Evolutionary conservation across 2,797 vertebrate species (phyloP).

Genomic region (Octomys mimax): DNA sequence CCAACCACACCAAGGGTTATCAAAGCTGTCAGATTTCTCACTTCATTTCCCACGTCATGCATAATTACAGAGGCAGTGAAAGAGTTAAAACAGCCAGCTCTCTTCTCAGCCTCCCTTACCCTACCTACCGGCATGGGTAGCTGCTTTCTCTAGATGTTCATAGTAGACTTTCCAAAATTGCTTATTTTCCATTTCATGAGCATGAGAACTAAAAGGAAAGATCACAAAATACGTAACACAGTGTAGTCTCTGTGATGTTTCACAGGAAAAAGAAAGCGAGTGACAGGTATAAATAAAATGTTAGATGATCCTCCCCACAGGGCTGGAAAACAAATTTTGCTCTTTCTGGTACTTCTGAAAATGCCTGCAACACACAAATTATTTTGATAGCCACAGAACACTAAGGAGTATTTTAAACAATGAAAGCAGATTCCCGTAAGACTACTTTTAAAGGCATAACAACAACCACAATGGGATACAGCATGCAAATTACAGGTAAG

Average conservation of each 20-base stretch:
- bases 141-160: conserved; percentile 96
- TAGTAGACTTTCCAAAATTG: conserved; percentile 96
- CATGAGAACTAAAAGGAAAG: conserved; percentile 92
- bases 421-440: not conserved
- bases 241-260: not conserved
- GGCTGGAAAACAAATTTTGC: not conserved
- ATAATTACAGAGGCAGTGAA: not conserved
- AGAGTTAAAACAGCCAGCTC: not conserved
- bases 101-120: too few species aligned
- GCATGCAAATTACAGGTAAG: not conserved
- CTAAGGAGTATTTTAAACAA: not conserved
- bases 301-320: not conserved
- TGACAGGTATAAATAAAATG: conserved; percentile 44
- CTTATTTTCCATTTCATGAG: conserved; percentile 97
- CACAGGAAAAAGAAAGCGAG: not conserved
- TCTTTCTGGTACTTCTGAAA: conserved; percentile 47
- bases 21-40: not conserved
- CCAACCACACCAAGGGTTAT: not conserved
- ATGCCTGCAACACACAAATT: not conserved
- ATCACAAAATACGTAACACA: conserved; percentile 60
- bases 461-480: not conserved
- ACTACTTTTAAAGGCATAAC: not conserved
- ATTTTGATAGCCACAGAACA: conserved; percentile 28
- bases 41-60: not conserved
- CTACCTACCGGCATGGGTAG: conserved; percentile 92